Evolutionary conservation across 2,797 vertebrate species (phyloP), one percentile per base, ranked within the genome.

Genomic region (Peromyscus aztecus): DNA sequence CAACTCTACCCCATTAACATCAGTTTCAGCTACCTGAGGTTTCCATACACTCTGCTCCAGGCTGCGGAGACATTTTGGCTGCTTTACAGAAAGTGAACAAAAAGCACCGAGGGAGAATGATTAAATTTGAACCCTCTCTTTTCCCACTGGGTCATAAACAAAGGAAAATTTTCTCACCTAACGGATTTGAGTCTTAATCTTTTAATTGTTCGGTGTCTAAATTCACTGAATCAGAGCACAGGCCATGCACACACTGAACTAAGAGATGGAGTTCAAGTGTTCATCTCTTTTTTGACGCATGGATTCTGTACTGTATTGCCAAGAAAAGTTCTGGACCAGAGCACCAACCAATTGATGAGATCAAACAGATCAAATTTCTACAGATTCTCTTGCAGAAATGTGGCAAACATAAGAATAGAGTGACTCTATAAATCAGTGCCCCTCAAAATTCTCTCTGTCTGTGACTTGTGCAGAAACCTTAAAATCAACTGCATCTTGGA

Each of bases 331-430:
- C 21, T 43, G 52, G 27, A 59, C 63, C 27, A 55, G 17, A 49
- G 31, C 0, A 4, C 7, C 16, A 8, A 78, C 52, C 1, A 9
- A 21, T 40, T 17, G 24, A 37, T 37, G 8, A 34, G 8, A 4
- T 0, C 10, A 75, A 19, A 43, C 9, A 46, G 4, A 85, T 67
- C 43, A 49, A 34, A 67, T 85, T 49, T 67, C 61, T 49, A 16
- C 6, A 31, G 2, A 1, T 65, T 46, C 19, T 52, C 1, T 52
- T 37, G 40, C 31, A 63, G 31, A 82, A 43, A 49, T 21, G 7
- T 17, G 14, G 55, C 12, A 0, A 52, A 0, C 7, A 2, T 75
- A 67, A 6, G 23, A 23, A 34, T 0, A 4, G 4, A 21, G 8
- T 84, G 34, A 52, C 6, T 27, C 10, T 67, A 2, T 19, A 76